Evolutionary conservation across 2,797 vertebrate species (phyloP), one percentile per base, ranked within the genome.

Genomic region (Cyclura pinguis): DNA sequence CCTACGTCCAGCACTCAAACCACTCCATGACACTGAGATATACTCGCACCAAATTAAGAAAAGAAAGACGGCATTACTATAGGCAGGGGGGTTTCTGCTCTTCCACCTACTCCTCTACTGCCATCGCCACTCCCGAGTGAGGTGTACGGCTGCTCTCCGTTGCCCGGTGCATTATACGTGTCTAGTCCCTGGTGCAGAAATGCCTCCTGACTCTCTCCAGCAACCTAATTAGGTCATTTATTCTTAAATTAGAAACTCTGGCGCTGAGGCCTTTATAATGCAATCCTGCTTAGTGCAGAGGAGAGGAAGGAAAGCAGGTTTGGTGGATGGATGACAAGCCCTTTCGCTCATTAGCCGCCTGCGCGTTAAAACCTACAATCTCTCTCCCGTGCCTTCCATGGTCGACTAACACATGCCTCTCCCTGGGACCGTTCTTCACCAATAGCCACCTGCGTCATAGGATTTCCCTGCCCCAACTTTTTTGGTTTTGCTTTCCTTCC

Each of bases 221-320:
- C 0, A 0, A 78, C 85, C 90, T 94, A 91, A 92, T 93, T 87
- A 92, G 90, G 83, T 92, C 86, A 85, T 92, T 93, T 95, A 88
- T 87, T 94, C 93, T 93, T 93, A 87, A 94, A 92, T 94, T 90
- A 92, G 92, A 67, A 90, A 6, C 91, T 57, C 69, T 83, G 78
- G 89, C 84, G 62, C 90, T 90, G 86, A 91, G 89, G 81, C 88
- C 89, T 80, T 6, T 0, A 52, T 83, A 85, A 9, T 0, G 3
- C n/a, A 24, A 85, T 57, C 86, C 86, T 91, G 90, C 91, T 59
- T 74, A 0, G 86, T 32, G 24, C 6, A 20, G 32, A 84, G 35
- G 50, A 52, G 55, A 22, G 80, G 90, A 87, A 86, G 35, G 64
- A 78, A 62, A 47, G 59, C 0, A 29, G 72, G 80, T 86, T 91